These are phyloP conservation scores for Sus scrofa DNA, from an alignment of 2,113 vertebrate species.

Conservation along the genomic window DNA sequence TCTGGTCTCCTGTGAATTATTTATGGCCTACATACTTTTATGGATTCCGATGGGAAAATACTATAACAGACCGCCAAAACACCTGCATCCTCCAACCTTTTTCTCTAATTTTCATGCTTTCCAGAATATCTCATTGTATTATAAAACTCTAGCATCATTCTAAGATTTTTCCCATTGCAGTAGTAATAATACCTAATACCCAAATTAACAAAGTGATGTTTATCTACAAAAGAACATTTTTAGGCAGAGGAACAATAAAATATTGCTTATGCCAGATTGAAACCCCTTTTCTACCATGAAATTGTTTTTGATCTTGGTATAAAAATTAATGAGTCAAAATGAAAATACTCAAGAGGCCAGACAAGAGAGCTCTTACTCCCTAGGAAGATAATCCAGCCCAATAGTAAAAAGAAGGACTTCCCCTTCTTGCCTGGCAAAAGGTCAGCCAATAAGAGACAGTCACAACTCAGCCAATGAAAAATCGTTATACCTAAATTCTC, in stretches of 20 bases:
- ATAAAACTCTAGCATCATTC: background rate
- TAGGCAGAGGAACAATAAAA: background rate
- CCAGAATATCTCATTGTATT: background rate
- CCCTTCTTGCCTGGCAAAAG: background rate
- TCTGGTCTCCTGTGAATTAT: background rate
- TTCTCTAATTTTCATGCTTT: background rate
- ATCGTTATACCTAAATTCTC: background rate
- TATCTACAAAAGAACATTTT: background rate
- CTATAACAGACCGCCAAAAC: background rate
- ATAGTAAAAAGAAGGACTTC: background rate
- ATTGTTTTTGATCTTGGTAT: background rate
- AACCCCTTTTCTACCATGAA: background rate
- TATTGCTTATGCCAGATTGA: background rate
- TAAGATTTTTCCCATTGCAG: background rate
- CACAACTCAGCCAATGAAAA: background rate
- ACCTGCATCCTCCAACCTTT: background rate
- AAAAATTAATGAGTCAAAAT: background rate
- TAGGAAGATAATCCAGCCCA: background rate
- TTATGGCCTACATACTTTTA: background rate
- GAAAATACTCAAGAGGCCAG: background rate
- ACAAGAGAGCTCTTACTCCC: background rate
- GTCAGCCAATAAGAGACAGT: background rate
- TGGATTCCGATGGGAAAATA: background rate
- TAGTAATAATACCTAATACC: background rate
- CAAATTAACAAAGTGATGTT: background rate